Evolutionary conservation across 2,888 invertebrate genomes (phyloP).

Genomic region (Cantharis nigra): DNA sequence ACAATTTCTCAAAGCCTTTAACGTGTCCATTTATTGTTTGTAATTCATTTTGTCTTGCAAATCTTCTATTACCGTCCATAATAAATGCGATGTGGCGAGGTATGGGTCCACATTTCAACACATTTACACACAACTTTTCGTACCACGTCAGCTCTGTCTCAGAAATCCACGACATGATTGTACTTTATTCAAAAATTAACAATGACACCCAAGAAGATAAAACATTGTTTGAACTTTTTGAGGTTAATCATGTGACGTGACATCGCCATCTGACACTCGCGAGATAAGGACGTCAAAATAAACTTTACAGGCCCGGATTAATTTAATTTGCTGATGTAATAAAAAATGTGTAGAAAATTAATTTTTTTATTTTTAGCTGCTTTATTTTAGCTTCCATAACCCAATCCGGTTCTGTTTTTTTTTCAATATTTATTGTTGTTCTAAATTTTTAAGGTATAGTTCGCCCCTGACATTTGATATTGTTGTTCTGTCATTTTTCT

Average conservation of each 20-base stretch:
- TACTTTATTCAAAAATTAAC: background rate
- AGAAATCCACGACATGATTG: background rate
- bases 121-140: constrained; percentile 72
- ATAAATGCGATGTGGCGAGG: constrained; percentile 95
- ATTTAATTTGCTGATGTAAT: too few species aligned
- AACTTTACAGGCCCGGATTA: background rate
- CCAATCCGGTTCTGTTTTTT: too few species aligned
- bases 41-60: constrained; percentile 79
- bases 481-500: too few species aligned
- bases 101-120: constrained; percentile 80
- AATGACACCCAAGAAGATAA: background rate
- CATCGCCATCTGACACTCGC: background rate
- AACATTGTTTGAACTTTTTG: background rate
- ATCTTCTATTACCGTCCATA: constrained; percentile 98
- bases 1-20: constrained; percentile 79
- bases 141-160: constrained; percentile 46
- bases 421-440: too few species aligned
- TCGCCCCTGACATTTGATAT: too few species aligned
- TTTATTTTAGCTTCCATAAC: too few species aligned
- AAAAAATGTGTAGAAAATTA: too few species aligned
- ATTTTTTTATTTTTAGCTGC: too few species aligned
- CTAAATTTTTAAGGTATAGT: too few species aligned
- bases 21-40: constrained; percentile 81
- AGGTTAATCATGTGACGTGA: background rate
- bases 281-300: background rate